phyloP scores from a whole-genome alignment of 2,113 vertebrate species.

The Nibea albiflora region DNA sequence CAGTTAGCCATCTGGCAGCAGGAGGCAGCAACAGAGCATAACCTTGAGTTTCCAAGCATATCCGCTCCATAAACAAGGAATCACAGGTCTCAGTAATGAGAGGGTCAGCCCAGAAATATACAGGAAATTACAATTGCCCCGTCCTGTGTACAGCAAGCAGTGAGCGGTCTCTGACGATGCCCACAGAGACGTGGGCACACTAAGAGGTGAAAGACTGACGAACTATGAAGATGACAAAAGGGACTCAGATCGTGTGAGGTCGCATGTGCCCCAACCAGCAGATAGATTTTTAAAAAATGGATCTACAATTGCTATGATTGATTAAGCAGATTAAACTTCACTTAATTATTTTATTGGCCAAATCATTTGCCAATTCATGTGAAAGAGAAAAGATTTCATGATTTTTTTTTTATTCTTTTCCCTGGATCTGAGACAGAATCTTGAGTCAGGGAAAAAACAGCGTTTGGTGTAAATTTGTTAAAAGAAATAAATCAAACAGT shows the following conservation, averaged over 20 bases:
- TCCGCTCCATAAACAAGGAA: slow-evolving; percentile 64
- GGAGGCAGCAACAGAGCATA: slow-evolving; percentile 46
- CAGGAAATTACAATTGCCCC: slow-evolving; percentile 59
- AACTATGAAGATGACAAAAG: neutral
- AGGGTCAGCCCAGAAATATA: slow-evolving; percentile 60
- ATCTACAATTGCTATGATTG: neutral
- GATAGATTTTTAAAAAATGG: neutral
- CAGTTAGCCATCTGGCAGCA: slow-evolving; percentile 60
- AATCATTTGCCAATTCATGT: slow-evolving; percentile 7
- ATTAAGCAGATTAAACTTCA: neutral
- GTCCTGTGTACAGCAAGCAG: slow-evolving; percentile 39
- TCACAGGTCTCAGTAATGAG: slow-evolving; percentile 61
- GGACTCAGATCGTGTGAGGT: neutral
- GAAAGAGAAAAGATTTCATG: neutral
- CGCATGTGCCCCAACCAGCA: neutral
- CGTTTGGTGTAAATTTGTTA: neutral
- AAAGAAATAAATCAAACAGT: neutral
- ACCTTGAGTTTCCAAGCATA: slow-evolving; percentile 55
- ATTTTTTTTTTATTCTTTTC: neutral
- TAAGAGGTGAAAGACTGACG: neutral
- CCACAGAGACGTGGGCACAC: neutral
- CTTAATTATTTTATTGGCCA: neutral
- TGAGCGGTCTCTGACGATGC: slow-evolving; percentile 27
- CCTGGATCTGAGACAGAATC: neutral
- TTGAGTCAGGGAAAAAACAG: neutral